Conservation (phyloP, 2,113 vertebrate species). For the Aix galericulata region DNA sequence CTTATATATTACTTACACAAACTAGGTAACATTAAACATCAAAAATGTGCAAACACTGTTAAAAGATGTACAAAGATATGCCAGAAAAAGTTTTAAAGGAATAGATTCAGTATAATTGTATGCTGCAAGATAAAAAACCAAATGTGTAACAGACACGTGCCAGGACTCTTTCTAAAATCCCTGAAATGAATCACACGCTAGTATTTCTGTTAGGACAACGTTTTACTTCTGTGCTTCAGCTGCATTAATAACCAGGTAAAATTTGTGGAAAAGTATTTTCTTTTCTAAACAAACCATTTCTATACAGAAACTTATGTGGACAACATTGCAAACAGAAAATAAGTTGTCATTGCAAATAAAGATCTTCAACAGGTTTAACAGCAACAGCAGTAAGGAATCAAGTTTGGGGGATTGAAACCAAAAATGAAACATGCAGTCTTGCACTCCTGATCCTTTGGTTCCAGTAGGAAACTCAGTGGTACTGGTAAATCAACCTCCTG, state of each 20-base stretch:
- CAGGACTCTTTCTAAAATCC: background rate
- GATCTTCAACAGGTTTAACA: background rate
- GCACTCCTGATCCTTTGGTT: background rate
- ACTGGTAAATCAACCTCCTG: background rate
- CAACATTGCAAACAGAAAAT: background rate
- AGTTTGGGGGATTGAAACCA: background rate
- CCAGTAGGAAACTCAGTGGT: background rate
- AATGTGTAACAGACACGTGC: rapidly evolving
- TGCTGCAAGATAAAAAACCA: background rate
- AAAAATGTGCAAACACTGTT: background rate
- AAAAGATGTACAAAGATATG: background rate
- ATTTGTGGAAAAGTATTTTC: background rate
- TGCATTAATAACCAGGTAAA: background rate
- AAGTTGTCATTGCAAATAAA: background rate
- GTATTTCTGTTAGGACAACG: background rate
- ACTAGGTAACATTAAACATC: background rate
- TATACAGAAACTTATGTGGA: background rate
- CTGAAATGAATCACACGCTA: no score
- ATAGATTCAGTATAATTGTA: background rate
- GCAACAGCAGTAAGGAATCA: background rate
- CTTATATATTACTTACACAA: background rate
- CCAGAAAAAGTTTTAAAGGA: background rate
- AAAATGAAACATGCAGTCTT: background rate
- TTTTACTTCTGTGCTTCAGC: background rate
- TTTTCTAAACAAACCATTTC: background rate